Conservation (phyloP, 2,113 vertebrate genomes). For the Podiceps cristatus region DNA sequence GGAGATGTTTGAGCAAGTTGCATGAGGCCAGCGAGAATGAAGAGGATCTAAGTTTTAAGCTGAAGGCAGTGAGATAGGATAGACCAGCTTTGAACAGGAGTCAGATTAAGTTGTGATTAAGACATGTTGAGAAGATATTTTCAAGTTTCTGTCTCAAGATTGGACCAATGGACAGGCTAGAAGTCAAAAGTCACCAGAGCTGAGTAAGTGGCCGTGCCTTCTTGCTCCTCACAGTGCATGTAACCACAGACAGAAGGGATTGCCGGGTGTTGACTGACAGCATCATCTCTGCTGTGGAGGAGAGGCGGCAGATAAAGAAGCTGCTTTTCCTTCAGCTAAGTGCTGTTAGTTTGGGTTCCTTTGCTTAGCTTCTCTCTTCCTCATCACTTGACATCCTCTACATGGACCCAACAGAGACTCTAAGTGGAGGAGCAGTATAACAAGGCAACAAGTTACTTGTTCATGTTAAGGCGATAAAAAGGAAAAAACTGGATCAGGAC, state of each 20-base stretch:
- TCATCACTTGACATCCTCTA: neutral
- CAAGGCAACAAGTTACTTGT: neutral
- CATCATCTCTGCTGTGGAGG: neutral
- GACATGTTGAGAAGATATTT: neutral
- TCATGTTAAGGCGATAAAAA: neutral
- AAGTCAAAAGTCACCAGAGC: neutral
- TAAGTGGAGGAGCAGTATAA: neutral
- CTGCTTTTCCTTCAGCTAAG: neutral
- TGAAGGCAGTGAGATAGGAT: neutral
- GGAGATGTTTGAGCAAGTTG: neutral
- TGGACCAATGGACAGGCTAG: neutral
- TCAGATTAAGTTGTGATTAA: neutral
- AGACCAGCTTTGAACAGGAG: neutral
- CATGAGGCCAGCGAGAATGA: neutral
- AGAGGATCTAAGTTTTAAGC: neutral
- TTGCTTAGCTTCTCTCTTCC: neutral
- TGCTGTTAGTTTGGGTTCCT: neutral
- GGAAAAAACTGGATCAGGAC: neutral
- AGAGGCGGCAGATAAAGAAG: neutral
- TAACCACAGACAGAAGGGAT: neutral
- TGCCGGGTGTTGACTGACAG: neutral
- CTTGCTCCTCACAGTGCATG: neutral
- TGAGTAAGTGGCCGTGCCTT: accelerated
- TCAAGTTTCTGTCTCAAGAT: neutral
- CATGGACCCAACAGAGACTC: neutral